These are phyloP conservation scores for Microctenopoma steveboyesi DNA, from an alignment of 2,797 vertebrate species.

Conservation along the genomic window DNA sequence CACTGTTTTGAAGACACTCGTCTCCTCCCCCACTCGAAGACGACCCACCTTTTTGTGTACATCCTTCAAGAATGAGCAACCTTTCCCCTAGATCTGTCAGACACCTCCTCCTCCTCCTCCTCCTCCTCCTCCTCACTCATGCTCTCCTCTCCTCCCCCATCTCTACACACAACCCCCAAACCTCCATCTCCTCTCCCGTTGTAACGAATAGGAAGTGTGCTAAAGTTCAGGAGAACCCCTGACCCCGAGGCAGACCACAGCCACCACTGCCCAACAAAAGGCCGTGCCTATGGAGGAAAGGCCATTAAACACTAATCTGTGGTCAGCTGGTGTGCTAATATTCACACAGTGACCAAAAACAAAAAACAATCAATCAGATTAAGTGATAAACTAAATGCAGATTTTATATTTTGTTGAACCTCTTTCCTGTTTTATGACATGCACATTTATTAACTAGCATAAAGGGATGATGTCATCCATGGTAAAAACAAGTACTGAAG, in stretches of 20 bases:
- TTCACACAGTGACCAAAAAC: conserved; percentile 6
- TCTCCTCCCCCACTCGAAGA: conserved; percentile 24
- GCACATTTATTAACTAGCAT: not conserved
- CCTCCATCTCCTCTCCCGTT: conserved; percentile 36
- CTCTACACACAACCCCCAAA: conserved; percentile 23
- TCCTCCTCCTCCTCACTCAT: conserved; percentile 31
- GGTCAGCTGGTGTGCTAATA: conserved; percentile 5
- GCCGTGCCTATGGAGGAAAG: conserved; percentile 35
- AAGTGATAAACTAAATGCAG: not conserved
- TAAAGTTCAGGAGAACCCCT: conserved; percentile 73
- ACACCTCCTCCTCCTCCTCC: conserved; percentile 39
- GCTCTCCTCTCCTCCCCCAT: conserved; percentile 51
- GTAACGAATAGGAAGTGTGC: conserved; percentile 70
- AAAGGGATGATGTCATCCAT: conserved; percentile 12
- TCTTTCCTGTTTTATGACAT: not conserved
- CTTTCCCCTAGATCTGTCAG: conserved; percentile 83
- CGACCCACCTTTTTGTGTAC: conserved; percentile 34
- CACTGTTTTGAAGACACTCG: conserved; percentile 36
- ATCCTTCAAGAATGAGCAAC: conserved; percentile 69
- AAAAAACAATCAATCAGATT: not conserved
- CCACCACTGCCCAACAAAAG: conserved; percentile 22
- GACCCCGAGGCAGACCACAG: conserved; percentile 39
- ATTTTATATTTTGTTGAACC: not conserved
- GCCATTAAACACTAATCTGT: conserved; percentile 26
- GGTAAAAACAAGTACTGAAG: not conserved